phyloP scores from a whole-genome alignment of 2,113 vertebrate species.

The Axis porcinus region DNA sequence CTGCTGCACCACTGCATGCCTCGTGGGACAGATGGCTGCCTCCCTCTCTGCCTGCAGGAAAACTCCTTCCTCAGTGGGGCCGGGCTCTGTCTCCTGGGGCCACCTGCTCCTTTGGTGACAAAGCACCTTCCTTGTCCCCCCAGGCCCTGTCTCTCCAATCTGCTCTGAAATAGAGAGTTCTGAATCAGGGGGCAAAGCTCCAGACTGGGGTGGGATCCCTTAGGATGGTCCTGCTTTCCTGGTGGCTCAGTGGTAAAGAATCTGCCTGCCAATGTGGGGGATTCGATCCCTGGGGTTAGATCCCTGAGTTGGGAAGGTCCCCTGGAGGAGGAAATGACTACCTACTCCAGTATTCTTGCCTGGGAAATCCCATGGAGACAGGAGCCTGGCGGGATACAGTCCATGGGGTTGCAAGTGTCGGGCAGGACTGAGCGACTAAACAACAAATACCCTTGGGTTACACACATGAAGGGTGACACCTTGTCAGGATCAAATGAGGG shows the following conservation, averaged over 20 bases:
- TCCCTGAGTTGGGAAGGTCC: background rate
- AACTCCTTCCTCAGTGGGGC: background rate
- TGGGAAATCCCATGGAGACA: background rate
- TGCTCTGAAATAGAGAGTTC: background rate
- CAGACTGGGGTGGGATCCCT: background rate
- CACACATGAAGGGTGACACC: background rate
- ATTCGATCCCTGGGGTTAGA: background rate
- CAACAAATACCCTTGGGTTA: background rate
- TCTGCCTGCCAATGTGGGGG: background rate
- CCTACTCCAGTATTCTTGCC: background rate
- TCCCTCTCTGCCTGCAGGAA: background rate
- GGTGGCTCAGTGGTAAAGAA: background rate
- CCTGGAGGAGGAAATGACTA: background rate
- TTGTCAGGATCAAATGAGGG: background rate
- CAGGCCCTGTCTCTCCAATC: background rate
- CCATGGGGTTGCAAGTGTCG: background rate
- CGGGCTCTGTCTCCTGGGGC: background rate
- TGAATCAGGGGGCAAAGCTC: background rate
- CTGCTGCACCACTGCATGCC: accelerated
- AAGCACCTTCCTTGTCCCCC: background rate
- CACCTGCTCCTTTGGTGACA: background rate
- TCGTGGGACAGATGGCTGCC: background rate
- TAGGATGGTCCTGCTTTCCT: background rate
- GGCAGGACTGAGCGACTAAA: background rate
- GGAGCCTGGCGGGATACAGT: background rate